phyloP scores from a whole-genome alignment of 1,140 invertebrate genomes.

The Drosophila tani region DNA sequence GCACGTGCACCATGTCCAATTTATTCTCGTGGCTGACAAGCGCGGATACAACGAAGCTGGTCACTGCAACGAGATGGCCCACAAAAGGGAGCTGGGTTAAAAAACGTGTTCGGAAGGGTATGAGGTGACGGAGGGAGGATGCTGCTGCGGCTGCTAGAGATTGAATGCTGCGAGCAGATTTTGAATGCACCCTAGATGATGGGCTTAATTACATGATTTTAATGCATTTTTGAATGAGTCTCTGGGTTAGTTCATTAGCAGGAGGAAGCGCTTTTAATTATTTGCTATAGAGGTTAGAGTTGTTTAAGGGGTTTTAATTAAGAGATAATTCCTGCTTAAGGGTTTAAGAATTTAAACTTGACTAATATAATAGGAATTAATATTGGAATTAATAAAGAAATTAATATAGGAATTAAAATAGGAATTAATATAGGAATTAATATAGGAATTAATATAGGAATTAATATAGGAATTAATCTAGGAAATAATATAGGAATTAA shows the following conservation, averaged over 20 bases:
- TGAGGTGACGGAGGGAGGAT: background rate
- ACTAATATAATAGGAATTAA: no score
- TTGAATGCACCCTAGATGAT: constrained; percentile 17
- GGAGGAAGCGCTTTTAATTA: background rate
- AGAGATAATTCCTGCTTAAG: no score
- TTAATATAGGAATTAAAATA: no score
- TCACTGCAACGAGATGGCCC: constrained; percentile 86
- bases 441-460: no score
- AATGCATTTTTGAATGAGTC: constrained; percentile 42
- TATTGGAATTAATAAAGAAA: no score
- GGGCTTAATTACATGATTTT: constrained; percentile 48
- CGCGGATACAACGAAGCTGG: constrained; percentile 93
- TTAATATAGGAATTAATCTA: no score
- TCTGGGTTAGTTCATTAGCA: constrained; percentile 31
- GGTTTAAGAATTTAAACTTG: background rate
- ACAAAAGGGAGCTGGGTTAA: constrained; percentile 5
- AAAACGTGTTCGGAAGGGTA: background rate
- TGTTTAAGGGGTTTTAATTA: background rate
- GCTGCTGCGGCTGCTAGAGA: constrained; percentile 5
- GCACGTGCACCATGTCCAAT: constrained; percentile 96
- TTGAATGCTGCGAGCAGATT: constrained; percentile 25
- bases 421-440: no score
- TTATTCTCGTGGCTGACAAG: constrained; percentile 91
- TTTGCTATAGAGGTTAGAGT: background rate
- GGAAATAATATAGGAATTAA: no score